Base-by-base conservation (phyloP, 2,888 invertebrate species). In the Anticlea derivata region DNA sequence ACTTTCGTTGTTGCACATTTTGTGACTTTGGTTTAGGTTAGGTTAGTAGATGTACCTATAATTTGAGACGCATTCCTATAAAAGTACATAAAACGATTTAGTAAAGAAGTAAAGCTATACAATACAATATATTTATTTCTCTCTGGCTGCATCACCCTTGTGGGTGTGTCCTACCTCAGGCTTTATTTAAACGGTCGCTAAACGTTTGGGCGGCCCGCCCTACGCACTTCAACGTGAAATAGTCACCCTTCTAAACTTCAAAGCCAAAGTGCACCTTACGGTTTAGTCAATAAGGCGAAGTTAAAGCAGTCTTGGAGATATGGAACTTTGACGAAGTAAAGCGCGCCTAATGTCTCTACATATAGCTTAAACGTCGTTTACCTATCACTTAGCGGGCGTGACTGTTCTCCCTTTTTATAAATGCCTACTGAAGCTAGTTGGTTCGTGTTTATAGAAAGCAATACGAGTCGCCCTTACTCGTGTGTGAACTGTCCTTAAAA, bases 121-220 rank as follows among this genome's bases (percentile, higher is more conserved):
- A 17, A 17, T 17, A n/a, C n/a, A n/a, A n/a, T n/a, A n/a, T n/a
- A n/a, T 17, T 20, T 34, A 8, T 34, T 26, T 26, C 31, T 24
- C 22, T 33, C 31, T 55, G 55, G 37, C 52, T 41, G 49, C 29
- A 51, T 60, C 65, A 63, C 77, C 79, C 75, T 66, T 64, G 80
- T 78, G 89, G 89, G 89, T 84, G 90, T 87, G 87, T 83, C 87
- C 64, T 62, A 74, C 75, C 70, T 80, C 79, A 55, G 52, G 75
- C 80, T 78, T 80, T 77, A 78, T 83, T 79, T 89, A 90, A 90
- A 89, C 87, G 87, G 76, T 83, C 81, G 83, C 83, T 89, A 90
- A 90, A 89, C 89, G 90, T 83, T 90, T 90, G 90, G 90, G 90
- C 90, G 89, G 89, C 86, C 89, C 89, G 90, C 90, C 90, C 89